Evolutionary conservation across 2,113 vertebrate species (phyloP).

Genomic region (Geococcyx californianus): DNA sequence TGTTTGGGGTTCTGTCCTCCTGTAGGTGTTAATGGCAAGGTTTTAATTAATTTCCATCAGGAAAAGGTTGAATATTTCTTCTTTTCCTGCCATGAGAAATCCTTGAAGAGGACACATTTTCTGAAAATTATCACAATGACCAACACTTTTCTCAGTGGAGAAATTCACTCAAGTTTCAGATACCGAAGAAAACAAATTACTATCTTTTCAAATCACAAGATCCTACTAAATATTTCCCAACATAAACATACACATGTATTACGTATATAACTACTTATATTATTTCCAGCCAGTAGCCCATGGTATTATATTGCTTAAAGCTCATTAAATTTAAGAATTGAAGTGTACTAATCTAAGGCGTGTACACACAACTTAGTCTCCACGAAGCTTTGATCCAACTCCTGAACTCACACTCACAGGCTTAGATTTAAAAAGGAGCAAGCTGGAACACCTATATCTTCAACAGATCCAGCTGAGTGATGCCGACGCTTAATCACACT

Average conservation of each 20-base stretch:
- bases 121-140: background rate
- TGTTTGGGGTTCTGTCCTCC: background rate
- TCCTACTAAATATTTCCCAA: background rate
- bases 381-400: background rate
- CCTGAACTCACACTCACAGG: background rate
- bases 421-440: background rate
- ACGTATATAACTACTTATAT: too few relatives aligned
- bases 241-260: background rate
- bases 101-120: background rate
- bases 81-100: background rate
- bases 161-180: background rate
- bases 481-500: rapidly evolving
- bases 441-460: background rate
- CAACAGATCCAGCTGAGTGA: background rate
- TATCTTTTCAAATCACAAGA: background rate
- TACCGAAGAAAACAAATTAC: background rate
- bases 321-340: background rate
- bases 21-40: background rate
- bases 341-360: background rate
- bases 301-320: background rate
- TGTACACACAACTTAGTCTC: background rate
- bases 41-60: background rate
- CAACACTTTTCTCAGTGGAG: background rate
- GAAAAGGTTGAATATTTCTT: background rate
- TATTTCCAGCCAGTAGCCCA: background rate